Conservation (phyloP, 2,113 vertebrate species). For the Tupaia chinensis region DNA sequence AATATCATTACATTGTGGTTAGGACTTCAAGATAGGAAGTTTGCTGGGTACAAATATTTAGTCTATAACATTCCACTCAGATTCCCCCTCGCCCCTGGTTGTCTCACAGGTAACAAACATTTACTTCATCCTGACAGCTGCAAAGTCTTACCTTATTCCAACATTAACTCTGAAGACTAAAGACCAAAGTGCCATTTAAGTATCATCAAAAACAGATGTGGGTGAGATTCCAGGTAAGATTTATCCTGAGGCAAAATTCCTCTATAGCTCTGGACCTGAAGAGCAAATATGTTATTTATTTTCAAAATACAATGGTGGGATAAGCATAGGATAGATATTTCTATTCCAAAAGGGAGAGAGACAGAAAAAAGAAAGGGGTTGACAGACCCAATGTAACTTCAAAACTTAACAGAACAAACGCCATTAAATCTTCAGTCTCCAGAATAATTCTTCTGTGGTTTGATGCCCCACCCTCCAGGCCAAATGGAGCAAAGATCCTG, state of each 20-base stretch:
- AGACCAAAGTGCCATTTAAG: not conserved
- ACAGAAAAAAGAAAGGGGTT: too few relatives aligned
- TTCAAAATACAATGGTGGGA: not conserved
- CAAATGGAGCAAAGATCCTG: not conserved
- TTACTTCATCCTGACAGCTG: rapidly evolving
- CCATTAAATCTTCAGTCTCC: not conserved
- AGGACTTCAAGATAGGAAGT: not conserved
- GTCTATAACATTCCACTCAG: not conserved
- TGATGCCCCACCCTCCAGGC: not conserved
- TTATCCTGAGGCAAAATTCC: not conserved
- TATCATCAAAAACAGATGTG: not conserved
- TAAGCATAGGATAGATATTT: rapidly evolving
- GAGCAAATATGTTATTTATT: not conserved
- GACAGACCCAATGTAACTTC: rapidly evolving
- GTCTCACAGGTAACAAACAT: not conserved
- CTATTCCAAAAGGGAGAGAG: not conserved
- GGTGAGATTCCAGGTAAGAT: too few relatives aligned
- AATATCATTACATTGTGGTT: not conserved
- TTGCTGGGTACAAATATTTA: not conserved
- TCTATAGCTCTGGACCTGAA: not conserved
- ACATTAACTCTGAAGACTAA: rapidly evolving
- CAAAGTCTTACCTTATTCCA: not conserved
- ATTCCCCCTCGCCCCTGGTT: rapidly evolving
- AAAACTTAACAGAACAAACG: not conserved
- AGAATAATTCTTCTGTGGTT: not conserved